Evolutionary conservation across 2,888 invertebrate species (phyloP), one percentile per base, ranked within the genome.

Genomic region (Temnothorax ravouxi): DNA sequence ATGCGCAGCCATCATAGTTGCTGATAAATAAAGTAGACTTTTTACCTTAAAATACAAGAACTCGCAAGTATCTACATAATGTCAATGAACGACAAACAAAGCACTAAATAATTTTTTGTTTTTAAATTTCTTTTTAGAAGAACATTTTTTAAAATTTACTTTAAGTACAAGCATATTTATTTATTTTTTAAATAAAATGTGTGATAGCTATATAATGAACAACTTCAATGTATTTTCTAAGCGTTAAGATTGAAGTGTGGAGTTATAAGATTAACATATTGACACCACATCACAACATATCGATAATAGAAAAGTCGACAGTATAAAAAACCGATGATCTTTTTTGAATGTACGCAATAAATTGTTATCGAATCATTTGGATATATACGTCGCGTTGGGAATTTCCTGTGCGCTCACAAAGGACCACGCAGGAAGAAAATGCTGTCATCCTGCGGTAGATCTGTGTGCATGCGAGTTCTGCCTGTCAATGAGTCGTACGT

Each of bases 351-450:
- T 15, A 18, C n/a, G 25, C 29, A 50, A 50, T 38, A 56, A 79
- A 59, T 59, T 13, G 15, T 47, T 9, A 59, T 79, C 34, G 8
- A 59, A 29, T 56, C 2, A n/a, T 34, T 69, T 69, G 34, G 13
- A 15, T 41, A n/a, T n/a, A 18, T 29, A 41, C 8, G n/a, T 44
- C 6, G 18, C 9, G 44, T 41, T 54, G 69, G 47, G 59, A 79
- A 79, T 71, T 71, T 50, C 72, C 79, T 71, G n/a, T 18, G 18
- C 29, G 59, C 9, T 80, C 25, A 59, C 71, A 59, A 79, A 79
- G 71, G 18, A 80, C 25, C 59, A 47, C 47, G 59, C 38, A 80
- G 72, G 18, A 80, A 71, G 47, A 80, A 80, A 41, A 52, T 61
- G 15, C 3, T n/a, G 25, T 79, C 71, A 47, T 71, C 25, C 47